These are phyloP conservation scores for Rhyacichthys aspro DNA, from an alignment of 2,797 vertebrate genomes.

Conservation along the genomic window DNA sequence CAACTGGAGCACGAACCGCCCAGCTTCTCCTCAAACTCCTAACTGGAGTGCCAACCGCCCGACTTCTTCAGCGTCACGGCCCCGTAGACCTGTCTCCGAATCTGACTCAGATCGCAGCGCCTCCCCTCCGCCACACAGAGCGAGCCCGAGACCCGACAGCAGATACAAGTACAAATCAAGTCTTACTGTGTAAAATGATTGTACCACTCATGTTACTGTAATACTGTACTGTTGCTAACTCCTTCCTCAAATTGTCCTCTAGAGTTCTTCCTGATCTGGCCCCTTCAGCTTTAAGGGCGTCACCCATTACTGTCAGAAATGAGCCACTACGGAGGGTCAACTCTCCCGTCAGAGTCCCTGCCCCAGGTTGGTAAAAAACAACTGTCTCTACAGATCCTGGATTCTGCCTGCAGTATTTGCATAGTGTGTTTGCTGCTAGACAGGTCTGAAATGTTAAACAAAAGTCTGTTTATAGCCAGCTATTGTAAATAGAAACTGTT, in stretches of 20 bases:
- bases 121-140: constrained; percentile 63
- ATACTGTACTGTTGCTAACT: neutral
- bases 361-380: constrained; percentile 65
- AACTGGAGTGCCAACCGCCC: constrained; percentile 51
- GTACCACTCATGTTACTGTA: too few species aligned
- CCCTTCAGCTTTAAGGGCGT: constrained; percentile 39
- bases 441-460: constrained; percentile 2
- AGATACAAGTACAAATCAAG: constrained; percentile 79
- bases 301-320: constrained; percentile 66
- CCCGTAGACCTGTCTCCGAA: constrained; percentile 77
- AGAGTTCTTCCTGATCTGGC: constrained; percentile 80
- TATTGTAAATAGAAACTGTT: too few species aligned
- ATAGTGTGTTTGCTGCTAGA: constrained; percentile 22
- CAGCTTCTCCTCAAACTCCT: constrained; percentile 65
- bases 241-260: constrained; percentile 1
- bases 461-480: neutral
- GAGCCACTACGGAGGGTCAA: constrained; percentile 66
- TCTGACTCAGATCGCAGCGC: constrained; percentile 79
- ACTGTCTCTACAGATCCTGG: neutral
- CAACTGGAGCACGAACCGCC: constrained; percentile 50
- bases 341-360: constrained; percentile 72
- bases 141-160: constrained; percentile 60
- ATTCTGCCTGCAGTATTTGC: constrained; percentile 28
- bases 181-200: too few species aligned
- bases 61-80: constrained; percentile 69